These are phyloP conservation scores for Slavum lentiscoides DNA, from an alignment of 2,888 invertebrate genomes.

Conservation along the genomic window DNA sequence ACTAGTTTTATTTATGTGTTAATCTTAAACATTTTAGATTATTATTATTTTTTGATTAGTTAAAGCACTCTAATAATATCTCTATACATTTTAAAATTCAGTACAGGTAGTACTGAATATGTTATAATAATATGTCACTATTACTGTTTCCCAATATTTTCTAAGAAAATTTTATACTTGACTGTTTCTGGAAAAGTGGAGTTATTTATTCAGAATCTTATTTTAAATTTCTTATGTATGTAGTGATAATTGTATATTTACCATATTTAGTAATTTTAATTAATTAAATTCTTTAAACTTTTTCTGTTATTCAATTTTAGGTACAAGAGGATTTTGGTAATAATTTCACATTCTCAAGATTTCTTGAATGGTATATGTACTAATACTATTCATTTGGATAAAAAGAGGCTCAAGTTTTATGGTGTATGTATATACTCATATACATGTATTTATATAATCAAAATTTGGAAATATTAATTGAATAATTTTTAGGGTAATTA, in stretches of 20 bases:
- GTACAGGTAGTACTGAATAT: too few relatives aligned
- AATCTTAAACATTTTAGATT: too few relatives aligned
- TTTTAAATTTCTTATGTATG: too few relatives aligned
- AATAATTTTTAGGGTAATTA: constrained; percentile 75
- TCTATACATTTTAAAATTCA: too few relatives aligned
- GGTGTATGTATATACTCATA: constrained; percentile 66
- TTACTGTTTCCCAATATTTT: too few relatives aligned
- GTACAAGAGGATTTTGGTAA: constrained; percentile 93
- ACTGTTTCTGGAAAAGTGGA: not conserved
- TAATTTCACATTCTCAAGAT: constrained; percentile 99
- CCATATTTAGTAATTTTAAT: not conserved
- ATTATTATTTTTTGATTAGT: too few relatives aligned
- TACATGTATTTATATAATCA: not conserved
- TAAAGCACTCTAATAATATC: too few relatives aligned
- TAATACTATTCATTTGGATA: constrained; percentile 94
- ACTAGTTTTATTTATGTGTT: too few relatives aligned
- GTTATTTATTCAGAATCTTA: too few relatives aligned
- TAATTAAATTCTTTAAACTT: not conserved
- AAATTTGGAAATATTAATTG: not conserved
- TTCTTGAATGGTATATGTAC: constrained; percentile 97
- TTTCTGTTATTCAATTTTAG: constrained; percentile 60
- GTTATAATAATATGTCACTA: too few relatives aligned
- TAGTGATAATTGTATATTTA: not conserved
- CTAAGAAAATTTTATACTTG: too few relatives aligned
- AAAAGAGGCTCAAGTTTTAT: constrained; percentile 91